Percentiles rank a stretch among this genome's conserved stretches.
Evolutionary conservation across 2,113 vertebrate species (phyloP).

Genomic region (Campylomormyrus numenius): DNA sequence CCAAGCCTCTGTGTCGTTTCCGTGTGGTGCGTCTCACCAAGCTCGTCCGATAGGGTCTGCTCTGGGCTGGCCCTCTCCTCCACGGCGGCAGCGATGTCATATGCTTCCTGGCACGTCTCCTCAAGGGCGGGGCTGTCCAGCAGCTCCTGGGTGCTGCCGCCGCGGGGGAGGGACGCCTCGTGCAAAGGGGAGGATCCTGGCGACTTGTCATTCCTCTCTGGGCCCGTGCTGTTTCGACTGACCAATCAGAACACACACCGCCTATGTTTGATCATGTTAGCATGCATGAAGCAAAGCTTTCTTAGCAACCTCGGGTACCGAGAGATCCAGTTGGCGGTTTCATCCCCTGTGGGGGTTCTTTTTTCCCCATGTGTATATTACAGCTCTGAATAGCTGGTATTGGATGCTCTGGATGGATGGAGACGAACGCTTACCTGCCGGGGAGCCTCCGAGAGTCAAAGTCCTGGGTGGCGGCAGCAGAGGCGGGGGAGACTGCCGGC

Average conservation of each 20-base stretch:
- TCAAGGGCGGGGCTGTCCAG: conserved; percentile 69
- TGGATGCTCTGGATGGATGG: not conserved
- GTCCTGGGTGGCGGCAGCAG: conserved; percentile 53
- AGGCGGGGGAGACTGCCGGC: conserved; percentile 55
- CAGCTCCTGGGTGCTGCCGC: conserved; percentile 76
- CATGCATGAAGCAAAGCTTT: not conserved
- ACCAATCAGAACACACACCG: not conserved
- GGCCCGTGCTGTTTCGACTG: conserved; percentile 64
- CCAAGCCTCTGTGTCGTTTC: not conserved
- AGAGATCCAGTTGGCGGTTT: not conserved
- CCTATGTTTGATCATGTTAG: not conserved
- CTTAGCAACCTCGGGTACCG: not conserved
- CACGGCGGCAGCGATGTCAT: conserved; percentile 58
- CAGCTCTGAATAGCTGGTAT: not conserved
- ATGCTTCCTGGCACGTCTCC: conserved; percentile 70
- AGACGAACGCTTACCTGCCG: conserved; percentile 66
- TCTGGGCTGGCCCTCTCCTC: conserved; percentile 70
- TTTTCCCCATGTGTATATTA: not conserved
- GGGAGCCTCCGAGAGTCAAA: conserved; percentile 78
- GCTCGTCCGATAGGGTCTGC: conserved; percentile 60
- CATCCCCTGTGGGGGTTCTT: not conserved
- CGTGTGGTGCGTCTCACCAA: conserved; percentile 54
- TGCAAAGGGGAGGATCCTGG: conserved; percentile 54
- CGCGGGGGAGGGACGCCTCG: conserved; percentile 64
- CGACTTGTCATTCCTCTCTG: conserved; percentile 83